These are phyloP conservation scores for Acanthopagrus latus DNA, from an alignment of 2,797 vertebrate species.

Conservation along the genomic window DNA sequence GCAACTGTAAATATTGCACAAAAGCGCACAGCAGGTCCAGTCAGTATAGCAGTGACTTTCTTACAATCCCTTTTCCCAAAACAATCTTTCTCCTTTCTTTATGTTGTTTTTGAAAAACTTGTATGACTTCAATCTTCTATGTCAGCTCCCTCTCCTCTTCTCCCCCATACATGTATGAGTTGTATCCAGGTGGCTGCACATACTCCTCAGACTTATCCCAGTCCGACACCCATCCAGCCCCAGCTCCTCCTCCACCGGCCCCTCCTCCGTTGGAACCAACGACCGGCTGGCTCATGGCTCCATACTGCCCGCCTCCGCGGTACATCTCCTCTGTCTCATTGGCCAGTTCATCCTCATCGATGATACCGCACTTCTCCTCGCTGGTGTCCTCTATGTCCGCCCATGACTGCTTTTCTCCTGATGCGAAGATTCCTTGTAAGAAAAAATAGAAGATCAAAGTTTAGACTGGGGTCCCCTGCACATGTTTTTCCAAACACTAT, in stretches of 20 bases:
- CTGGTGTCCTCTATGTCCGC: constrained; percentile 97
- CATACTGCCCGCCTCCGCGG: constrained; percentile 89
- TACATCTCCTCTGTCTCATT: constrained; percentile 96
- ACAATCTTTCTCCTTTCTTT: constrained; percentile 49
- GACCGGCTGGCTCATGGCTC: constrained; percentile 81
- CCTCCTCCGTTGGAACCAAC: constrained; percentile 81
- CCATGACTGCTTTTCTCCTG: constrained; percentile 97
- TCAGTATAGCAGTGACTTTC: constrained; percentile 61
- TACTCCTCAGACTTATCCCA: constrained; percentile 88
- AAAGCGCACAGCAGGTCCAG: constrained; percentile 68
- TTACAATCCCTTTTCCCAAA: constrained; percentile 46
- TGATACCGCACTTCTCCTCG: constrained; percentile 98
- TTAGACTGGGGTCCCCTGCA: background rate
- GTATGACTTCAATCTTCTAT: constrained; percentile 57
- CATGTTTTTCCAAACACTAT: background rate
- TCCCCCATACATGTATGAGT: constrained; percentile 78
- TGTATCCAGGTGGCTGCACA: constrained; percentile 83
- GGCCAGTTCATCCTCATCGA: constrained; percentile 96
- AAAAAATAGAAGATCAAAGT: background rate
- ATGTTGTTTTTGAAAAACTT: constrained; percentile 25
- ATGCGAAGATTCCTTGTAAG: constrained; percentile 89
- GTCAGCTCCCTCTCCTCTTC: constrained; percentile 77
- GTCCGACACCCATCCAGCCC: constrained; percentile 81
- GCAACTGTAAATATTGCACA: constrained; percentile 62
- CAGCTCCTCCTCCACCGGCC: constrained; percentile 45